A percentile compares a stretch with the other conserved stretches of the same genome.
These are phyloP conservation scores for Drosophila parvula DNA, from an alignment of 1,140 invertebrate species.

Conservation along the genomic window DNA sequence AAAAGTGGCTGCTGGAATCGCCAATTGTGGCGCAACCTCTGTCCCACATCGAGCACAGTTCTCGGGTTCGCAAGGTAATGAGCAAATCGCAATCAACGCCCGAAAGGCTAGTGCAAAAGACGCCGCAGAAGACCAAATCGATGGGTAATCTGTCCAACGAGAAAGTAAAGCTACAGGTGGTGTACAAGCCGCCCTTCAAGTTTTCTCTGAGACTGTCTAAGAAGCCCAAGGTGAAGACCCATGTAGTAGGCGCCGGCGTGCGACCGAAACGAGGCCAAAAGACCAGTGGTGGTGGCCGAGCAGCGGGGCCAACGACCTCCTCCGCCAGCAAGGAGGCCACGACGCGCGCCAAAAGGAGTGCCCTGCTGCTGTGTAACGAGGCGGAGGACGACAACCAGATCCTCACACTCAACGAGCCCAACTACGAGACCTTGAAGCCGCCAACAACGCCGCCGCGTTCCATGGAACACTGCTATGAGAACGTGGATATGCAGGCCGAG, in stretches of 20 bases:
- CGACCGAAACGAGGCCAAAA: constrained; percentile 65
- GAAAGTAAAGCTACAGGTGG: constrained; percentile 90
- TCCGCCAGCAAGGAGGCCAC: constrained; percentile 49
- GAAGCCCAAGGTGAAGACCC: constrained; percentile 86
- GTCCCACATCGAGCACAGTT: constrained; percentile 87
- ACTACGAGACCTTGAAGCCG: constrained; percentile 80
- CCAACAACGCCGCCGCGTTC: constrained; percentile 43
- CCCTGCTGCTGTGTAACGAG: constrained; percentile 72
- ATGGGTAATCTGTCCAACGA: constrained; percentile 85
- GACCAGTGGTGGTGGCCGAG: constrained; percentile 22
- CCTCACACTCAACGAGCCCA: constrained; percentile 80
- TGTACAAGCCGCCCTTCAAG: constrained; percentile 93
- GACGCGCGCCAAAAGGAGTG: constrained; percentile 63
- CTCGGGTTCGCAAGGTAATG: constrained; percentile 77
- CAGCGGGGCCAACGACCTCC: constrained; percentile 39
- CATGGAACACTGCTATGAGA: constrained; percentile 70
- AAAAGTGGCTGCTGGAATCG: constrained; percentile 92
- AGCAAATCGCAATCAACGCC: constrained; percentile 82
- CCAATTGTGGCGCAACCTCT: constrained; percentile 84
- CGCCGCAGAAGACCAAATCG: constrained; percentile 82
- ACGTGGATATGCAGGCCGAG: constrained; percentile 68
- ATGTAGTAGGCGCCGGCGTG: constrained; percentile 67
- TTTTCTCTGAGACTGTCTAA: constrained; percentile 92
- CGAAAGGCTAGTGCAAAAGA: constrained; percentile 70
- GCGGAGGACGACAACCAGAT: constrained; percentile 79